phyloP scores from a whole-genome alignment of 1,140 invertebrate species.

The Cotesia glomerata region DNA sequence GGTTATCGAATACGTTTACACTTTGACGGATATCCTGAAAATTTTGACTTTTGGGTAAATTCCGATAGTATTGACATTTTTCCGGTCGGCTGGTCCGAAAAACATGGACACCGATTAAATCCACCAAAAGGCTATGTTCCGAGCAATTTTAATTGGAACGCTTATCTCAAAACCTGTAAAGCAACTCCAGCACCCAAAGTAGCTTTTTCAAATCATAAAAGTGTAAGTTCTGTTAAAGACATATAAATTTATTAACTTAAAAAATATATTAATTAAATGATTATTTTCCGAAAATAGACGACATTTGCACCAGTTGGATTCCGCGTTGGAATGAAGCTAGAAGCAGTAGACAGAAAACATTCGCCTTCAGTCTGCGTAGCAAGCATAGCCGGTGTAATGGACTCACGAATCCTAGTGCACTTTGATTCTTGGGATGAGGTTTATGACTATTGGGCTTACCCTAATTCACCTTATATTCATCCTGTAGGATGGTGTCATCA shows the following conservation, averaged over 20 bases:
- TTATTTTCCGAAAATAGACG: slow-evolving; percentile 55
- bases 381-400: slow-evolving; percentile 82
- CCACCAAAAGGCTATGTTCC: slow-evolving; percentile 75
- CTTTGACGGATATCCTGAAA: slow-evolving; percentile 90
- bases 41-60: slow-evolving; percentile 94
- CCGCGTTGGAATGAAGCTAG: slow-evolving; percentile 89
- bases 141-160: slow-evolving; percentile 82
- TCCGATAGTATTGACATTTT: slow-evolving; percentile 91
- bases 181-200: slow-evolving; percentile 79
- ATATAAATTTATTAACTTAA: not conserved
- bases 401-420: slow-evolving; percentile 86
- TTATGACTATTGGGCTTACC: slow-evolving; percentile 94
- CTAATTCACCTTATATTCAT: slow-evolving; percentile 90
- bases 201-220: slow-evolving; percentile 72
- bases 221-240: slow-evolving; percentile 56
- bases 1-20: slow-evolving; percentile 85
- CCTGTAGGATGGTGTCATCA: slow-evolving; percentile 91
- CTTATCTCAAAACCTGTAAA: slow-evolving; percentile 81
- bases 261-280: not conserved
- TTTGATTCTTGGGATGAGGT: slow-evolving; percentile 95
- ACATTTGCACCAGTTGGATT: slow-evolving; percentile 76
- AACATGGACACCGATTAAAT: slow-evolving; percentile 75
- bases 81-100: slow-evolving; percentile 91
- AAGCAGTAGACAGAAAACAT: slow-evolving; percentile 93
- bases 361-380: slow-evolving; percentile 87